Base-by-base conservation (phyloP, 2,888 invertebrate genomes). In the Sinhomidia bicolor region DNA sequence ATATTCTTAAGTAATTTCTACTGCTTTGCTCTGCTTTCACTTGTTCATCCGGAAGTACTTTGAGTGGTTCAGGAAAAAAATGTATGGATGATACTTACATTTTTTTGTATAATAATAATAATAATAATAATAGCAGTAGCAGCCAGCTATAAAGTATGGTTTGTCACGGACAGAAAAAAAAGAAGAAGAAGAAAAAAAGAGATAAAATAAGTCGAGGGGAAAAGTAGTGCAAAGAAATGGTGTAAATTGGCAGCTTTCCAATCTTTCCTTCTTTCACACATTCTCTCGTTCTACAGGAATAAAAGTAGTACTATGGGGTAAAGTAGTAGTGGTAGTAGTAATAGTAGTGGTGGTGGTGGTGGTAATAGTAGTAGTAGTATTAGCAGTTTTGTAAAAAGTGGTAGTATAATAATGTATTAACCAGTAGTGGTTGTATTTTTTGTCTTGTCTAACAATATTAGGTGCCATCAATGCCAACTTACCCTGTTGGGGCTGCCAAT, bases 401-500 rank as follows among this genome's bases (percentile, higher is more conserved):
- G 51, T 74, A 57, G 71, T 71, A 76, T 29, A 76, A 76, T 20
- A 76, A 41, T 71, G 68, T 76, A 76, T 76, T 76, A 76, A 29
- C 51, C 76, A 51, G 54, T 76, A 54, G 76, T 76, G 76, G 76
- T 76, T 76, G 57, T 79, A 60, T 57, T 79, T 36, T 74, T 80
- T 81, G 82, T 88, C 47, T 71, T 79, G 74, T 86, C 84, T 89
- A 89, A 78, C 71, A 79, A 79, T 79, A 88, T 88, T 83, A 88
- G 88, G 88, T 88, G 88, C 88, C 88, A 79, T 79, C 79, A 88
- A 78, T 89, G 86, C 88, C 65, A 85, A 92, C 96, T 96, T 96
- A 96, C 96, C 96, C 96, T 94, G 91, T 9, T 83, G 92, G 91
- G 82, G 91, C 91, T 91, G 92, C 92, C 92, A 92, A 91, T 91